A percentile compares a stretch with the other conserved stretches of the same genome.
phyloP scores from a whole-genome alignment of 64 coral and sea anemone genomes.

The Cladopsammia gracilis region DNA sequence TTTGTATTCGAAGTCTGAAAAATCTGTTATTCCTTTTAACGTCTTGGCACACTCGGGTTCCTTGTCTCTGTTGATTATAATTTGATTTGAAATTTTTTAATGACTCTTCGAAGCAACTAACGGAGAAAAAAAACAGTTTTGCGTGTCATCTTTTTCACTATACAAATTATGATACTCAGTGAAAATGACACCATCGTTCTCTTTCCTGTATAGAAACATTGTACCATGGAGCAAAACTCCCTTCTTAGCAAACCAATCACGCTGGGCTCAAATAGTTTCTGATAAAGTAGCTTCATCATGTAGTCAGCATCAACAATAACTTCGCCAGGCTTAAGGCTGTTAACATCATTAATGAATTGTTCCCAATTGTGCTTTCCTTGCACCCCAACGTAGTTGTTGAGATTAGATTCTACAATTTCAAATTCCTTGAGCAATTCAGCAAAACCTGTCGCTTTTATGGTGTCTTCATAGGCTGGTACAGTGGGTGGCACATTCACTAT shows the following conservation, averaged over 20 bases:
- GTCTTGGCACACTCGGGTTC: no score
- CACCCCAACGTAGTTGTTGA: slow-evolving; percentile 24
- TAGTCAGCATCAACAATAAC: slow-evolving; percentile 12
- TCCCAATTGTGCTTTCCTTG: slow-evolving; percentile 34
- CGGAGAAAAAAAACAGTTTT: slow-evolving; percentile 66
- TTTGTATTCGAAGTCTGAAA: slow-evolving; percentile 5
- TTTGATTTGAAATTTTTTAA: slow-evolving; percentile 49
- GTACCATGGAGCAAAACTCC: slow-evolving; percentile 48
- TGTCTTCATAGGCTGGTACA: slow-evolving; percentile 7
- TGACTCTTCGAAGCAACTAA: slow-evolving; percentile 44
- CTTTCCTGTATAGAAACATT: slow-evolving; percentile 43
- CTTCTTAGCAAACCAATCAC: slow-evolving; percentile 65
- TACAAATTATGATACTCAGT: slow-evolving; percentile 66
- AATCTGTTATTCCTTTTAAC: no score
- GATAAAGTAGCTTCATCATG: slow-evolving; percentile 60
- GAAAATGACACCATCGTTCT: background rate
- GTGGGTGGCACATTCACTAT: slow-evolving; percentile 42
- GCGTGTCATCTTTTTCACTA: slow-evolving; percentile 54
- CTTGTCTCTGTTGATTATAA: no score
- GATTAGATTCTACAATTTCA: slow-evolving; percentile 1
- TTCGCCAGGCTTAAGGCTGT: slow-evolving; percentile 24
- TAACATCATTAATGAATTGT: slow-evolving; percentile 16
- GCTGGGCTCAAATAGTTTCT: slow-evolving; percentile 38
- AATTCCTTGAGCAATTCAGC: background rate
- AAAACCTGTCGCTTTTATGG: background rate